Evolutionary conservation across 2,888 invertebrate genomes (phyloP).

Genomic region (Tethea ocularis): DNA sequence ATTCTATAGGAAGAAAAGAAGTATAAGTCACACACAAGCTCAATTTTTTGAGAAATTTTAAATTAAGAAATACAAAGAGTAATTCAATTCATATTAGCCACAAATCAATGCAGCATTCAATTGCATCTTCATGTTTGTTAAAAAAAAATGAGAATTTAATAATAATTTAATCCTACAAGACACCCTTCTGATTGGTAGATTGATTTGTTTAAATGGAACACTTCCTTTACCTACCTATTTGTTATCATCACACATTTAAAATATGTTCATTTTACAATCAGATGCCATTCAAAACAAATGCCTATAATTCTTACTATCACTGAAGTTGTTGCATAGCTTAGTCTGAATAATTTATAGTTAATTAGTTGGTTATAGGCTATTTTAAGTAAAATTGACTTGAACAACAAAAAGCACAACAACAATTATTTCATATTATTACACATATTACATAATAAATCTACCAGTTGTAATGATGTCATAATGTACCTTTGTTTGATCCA

Average conservation of each 20-base stretch:
- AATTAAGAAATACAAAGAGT: no score
- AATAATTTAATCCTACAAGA: neutral
- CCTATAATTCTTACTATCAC: neutral
- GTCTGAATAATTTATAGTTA: conserved; percentile 12
- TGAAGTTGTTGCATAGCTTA: conserved; percentile 20
- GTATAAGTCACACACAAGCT: no score
- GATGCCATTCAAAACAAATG: neutral
- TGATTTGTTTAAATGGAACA: neutral
- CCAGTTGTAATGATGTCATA: conserved; percentile 34
- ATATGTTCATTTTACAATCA: neutral
- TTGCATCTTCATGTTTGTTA: neutral
- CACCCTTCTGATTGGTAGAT: neutral
- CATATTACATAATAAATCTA: conserved; percentile 44
- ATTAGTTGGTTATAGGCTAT: conserved; percentile 32
- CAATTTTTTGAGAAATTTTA: no score
- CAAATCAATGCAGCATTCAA: no score
- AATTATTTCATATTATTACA: conserved; percentile 33
- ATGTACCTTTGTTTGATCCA: conserved; percentile 46
- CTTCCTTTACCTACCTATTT: neutral
- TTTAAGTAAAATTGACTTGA: conserved; percentile 36
- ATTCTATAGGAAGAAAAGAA: no score
- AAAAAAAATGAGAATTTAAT: neutral
- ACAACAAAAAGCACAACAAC: conserved; percentile 54
- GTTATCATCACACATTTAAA: neutral
- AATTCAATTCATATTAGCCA: no score